These are phyloP conservation scores for Harpagifer antarcticus DNA, from an alignment of 2,797 vertebrate genomes.

Conservation along the genomic window DNA sequence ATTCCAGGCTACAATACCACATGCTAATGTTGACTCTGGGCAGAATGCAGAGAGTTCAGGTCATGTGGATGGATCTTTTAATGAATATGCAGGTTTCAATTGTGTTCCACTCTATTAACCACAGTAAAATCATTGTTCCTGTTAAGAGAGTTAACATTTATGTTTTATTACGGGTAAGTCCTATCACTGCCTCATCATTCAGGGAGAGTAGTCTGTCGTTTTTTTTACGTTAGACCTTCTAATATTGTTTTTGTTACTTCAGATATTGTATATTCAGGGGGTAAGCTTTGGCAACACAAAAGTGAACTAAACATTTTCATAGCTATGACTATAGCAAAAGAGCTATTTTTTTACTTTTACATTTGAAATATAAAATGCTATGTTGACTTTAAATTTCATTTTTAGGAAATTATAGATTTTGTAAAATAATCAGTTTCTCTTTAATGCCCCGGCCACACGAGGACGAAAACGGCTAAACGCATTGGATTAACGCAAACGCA, in stretches of 20 bases:
- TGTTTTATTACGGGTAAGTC: not conserved
- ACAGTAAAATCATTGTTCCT: not conserved
- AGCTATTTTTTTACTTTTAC: too few relatives aligned
- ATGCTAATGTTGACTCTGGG: not conserved
- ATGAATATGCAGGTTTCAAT: constrained; percentile 1
- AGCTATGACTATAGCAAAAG: not conserved
- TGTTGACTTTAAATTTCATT: too few relatives aligned
- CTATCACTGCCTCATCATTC: not conserved
- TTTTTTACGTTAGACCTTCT: not conserved
- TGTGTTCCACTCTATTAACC: not conserved
- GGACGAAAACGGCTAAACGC: too few relatives aligned
- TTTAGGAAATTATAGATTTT: too few relatives aligned
- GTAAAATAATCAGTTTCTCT: too few relatives aligned
- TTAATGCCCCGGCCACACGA: too few relatives aligned
- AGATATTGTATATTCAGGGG: not conserved
- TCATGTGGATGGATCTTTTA: not conserved
- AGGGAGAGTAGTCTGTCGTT: not conserved
- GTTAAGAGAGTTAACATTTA: not conserved
- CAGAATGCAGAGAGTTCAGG: not conserved
- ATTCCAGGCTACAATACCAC: not conserved
- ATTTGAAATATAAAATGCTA: too few relatives aligned
- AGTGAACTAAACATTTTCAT: not conserved
- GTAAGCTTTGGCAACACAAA: not conserved
- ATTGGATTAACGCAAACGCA: too few relatives aligned
- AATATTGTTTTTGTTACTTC: not conserved